Evolutionary conservation across 2,797 vertebrate genomes (phyloP).

Genomic region (Valencia hispanica): DNA sequence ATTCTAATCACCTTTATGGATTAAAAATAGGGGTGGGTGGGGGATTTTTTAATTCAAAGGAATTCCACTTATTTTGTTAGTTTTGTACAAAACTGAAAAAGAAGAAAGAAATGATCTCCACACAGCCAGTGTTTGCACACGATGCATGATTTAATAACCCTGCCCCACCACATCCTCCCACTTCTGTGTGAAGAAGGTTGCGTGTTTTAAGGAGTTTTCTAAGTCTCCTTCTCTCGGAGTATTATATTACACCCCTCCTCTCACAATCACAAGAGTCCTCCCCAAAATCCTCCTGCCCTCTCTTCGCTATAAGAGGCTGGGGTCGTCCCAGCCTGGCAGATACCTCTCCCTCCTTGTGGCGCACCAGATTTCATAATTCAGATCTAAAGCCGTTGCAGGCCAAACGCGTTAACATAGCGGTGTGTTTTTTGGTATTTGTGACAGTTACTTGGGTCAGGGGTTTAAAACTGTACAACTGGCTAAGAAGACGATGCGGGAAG

Average conservation of each 20-base stretch:
- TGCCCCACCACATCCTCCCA: conserved; percentile 18
- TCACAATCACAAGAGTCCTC: conserved; percentile 88
- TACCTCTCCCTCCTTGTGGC: conserved; percentile 58
- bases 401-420: conserved; percentile 36
- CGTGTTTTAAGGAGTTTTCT: conserved; percentile 57
- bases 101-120: conserved; percentile 9
- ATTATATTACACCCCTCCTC: conserved; percentile 75
- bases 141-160: conserved; percentile 29
- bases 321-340: conserved; percentile 78
- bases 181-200: conserved; percentile 26
- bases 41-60: neutral
- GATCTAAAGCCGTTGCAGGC: conserved; percentile 26
- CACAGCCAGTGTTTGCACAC: conserved; percentile 20
- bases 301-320: conserved; percentile 91
- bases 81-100: neutral
- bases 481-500: conserved; percentile 89
- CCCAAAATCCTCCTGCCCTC: conserved; percentile 88
- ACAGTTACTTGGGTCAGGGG: conserved; percentile 24
- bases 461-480: conserved; percentile 20
- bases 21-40: neutral
- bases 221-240: conserved; percentile 63
- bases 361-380: conserved; percentile 56
- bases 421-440: conserved; percentile 52
- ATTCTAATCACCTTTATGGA: neutral
- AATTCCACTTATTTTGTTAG: neutral